Base-by-base conservation (phyloP, 2,797 vertebrate genomes). In the Morelia viridis region DNA sequence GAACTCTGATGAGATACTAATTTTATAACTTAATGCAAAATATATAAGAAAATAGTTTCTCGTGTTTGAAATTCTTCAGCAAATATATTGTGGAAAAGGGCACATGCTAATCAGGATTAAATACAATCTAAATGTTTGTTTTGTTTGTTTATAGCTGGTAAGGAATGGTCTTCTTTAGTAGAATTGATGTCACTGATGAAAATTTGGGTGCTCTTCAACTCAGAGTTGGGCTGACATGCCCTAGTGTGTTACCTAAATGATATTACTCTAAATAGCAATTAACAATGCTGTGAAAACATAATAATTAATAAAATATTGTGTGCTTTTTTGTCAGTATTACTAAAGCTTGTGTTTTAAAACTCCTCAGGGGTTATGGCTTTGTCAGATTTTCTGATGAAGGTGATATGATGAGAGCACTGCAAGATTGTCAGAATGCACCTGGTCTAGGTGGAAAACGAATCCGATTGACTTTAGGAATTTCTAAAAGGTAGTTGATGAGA, bases 321-420 rank as follows among this genome's bases (percentile, higher is more conserved):
- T 93, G 95, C 94, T 94, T 95, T 90, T 91, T 88, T 35, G 83
- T 50, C 22, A 62, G 58, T 92, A 87, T 91, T 93, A 95, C 93
- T 94, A 92, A 93, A 96, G 92, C 19, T 17, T 85, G 89, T 94
- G 57, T 96, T 94, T 96, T 96, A 94, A 94, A 96, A 96, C 94
- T 95, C 80, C 90, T 35, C 97, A 99, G 98, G 98, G 98, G 98
- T 89, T 99, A 99, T 93, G 98, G 98, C 91, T 99, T 98, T 84
- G 98, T 99, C 95, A 98, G 98, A 97, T 99, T 99, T 94, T 98
- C 97, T 84, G 98, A 99, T 90, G 98, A 99, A 97, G 97, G 96
- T 7, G 98, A 99, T 96, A 98, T 99, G 97, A 99, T 98, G 98
- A 98, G 98, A 97, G 98, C 98, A 6, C 98, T 99, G 89, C 98